phyloP scores from a whole-genome alignment of 2,113 vertebrate genomes.

The Salvelinus namaycush region DNA sequence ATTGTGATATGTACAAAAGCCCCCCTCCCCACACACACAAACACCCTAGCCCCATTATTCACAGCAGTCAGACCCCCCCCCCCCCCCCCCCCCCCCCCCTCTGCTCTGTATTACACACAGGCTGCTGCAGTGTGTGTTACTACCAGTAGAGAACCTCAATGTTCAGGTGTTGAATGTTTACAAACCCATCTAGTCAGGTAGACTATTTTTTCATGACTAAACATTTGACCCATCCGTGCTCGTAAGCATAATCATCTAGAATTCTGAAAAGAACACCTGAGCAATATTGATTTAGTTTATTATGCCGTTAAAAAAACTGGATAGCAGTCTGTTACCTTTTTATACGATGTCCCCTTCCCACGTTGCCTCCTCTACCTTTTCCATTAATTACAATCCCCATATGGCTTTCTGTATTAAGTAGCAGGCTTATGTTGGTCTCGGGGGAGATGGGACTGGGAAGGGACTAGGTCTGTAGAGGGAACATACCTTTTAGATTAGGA shows the following conservation, averaged over 20 bases:
- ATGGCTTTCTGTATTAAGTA: conserved; percentile 50
- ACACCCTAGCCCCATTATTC: conserved; percentile 62
- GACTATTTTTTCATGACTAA: neutral
- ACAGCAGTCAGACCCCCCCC: conserved; percentile 51
- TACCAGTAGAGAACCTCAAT: conserved; percentile 51
- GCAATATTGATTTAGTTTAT: conserved; percentile 23
- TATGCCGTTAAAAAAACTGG: neutral
- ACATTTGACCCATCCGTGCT: neutral
- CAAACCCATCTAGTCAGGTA: neutral
- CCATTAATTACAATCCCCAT: conserved; percentile 45
- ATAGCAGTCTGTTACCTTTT: conserved; percentile 10
- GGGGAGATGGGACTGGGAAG: conserved; percentile 5
- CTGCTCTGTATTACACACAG: conserved; percentile 39
- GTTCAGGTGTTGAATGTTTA: conserved; percentile 29
- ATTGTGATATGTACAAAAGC: conserved; percentile 74
- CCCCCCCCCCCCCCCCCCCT: conserved; percentile 17
- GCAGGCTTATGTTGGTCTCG: conserved; percentile 47
- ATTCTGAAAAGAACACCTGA: conserved; percentile 15
- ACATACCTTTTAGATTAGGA: conserved; percentile 16
- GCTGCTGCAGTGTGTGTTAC: conserved; percentile 56
- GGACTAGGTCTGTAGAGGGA: conserved; percentile 34
- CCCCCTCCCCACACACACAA: conserved; percentile 34
- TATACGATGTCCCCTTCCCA: conserved; percentile 12
- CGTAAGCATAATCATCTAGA: neutral
- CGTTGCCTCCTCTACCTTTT: conserved; percentile 23